Evolutionary conservation across 2,888 invertebrate genomes (phyloP), one percentile per base, ranked within the genome.

Genomic region (Seladonia tumulorum): DNA sequence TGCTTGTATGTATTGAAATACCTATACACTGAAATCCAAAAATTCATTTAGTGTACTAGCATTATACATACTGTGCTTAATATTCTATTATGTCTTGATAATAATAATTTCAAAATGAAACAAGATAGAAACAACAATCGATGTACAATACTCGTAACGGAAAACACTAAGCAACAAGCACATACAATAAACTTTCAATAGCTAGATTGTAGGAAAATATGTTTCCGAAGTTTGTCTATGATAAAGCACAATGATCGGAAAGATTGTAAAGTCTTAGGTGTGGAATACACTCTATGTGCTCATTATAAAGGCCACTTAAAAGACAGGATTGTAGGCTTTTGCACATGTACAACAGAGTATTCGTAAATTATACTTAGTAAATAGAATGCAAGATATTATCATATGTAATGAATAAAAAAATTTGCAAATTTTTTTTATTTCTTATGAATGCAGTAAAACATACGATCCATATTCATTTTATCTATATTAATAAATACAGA

Each of bases 221-320:
- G 78, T 78, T 88, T 86, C 83, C 82, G 86, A 86, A 89, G 88
- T 81, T 83, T 75, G 60, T 82, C 76, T 76, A 66, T 71, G 80
- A 87, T 85, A 82, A 81, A 86, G 76, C 88, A 88, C 80, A 82
- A 88, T 89, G 82, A 86, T 85, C 87, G 72, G 81, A 87, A 87
- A 89, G 80, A 76, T 87, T 82, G 71, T 81, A 81, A 78, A 72
- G 81, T 85, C 74, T 82, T 86, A 85, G 81, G 77, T 70, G 79
- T 85, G 66, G 76, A 89, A 88, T 91, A 84, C 86, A 87, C 89
- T 79, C 79, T 86, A 86, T 81, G 79, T 81, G 79, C 83, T 82
- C 81, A 71, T 89, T 85, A 87, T 53, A 85, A 91, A 91, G 89
- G 89, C 88, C 88, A 90, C 89, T 88, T 75, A 91, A 91, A 91